Percentiles rank a stretch among this genome's conserved stretches.
Evolutionary conservation across 2,797 vertebrate genomes (phyloP).

Genomic region (Sebastes variabilis): DNA sequence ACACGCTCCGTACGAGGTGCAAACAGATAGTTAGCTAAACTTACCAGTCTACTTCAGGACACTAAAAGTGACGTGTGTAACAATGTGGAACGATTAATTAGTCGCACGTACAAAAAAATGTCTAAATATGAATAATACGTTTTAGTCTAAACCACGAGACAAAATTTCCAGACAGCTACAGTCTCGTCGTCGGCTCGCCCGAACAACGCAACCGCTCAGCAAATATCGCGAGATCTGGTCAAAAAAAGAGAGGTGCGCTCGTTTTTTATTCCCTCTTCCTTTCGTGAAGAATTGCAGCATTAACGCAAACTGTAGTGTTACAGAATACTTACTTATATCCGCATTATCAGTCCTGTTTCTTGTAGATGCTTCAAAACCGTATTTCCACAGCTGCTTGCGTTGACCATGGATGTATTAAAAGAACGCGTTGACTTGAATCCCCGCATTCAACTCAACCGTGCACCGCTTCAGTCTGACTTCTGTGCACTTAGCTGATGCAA

Average conservation of each 20-base stretch:
- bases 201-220: conserved; percentile 78
- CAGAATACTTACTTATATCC: neutral
- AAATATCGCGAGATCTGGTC: conserved; percentile 68
- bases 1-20: conserved; percentile 38
- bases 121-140: conserved; percentile 49
- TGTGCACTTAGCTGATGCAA: neutral
- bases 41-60: conserved; percentile 68
- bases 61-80: conserved; percentile 23
- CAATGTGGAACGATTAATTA: conserved; percentile 13
- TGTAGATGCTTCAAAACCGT: neutral
- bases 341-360: neutral
- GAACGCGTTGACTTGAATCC: too few species aligned
- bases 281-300: too few species aligned
- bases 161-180: conserved; percentile 77
- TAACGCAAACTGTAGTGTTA: neutral
- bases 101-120: conserved; percentile 33
- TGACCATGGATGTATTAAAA: too few species aligned
- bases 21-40: conserved; percentile 65
- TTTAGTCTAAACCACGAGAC: conserved; percentile 76
- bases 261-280: neutral
- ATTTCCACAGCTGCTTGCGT: too few species aligned
- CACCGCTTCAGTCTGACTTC: neutral
- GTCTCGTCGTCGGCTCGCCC: conserved; percentile 79
- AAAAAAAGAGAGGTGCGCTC: conserved; percentile 5
- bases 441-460: too few species aligned